phyloP scores from a whole-genome alignment of 2,113 vertebrate species.

The Malurus cyaneus region DNA sequence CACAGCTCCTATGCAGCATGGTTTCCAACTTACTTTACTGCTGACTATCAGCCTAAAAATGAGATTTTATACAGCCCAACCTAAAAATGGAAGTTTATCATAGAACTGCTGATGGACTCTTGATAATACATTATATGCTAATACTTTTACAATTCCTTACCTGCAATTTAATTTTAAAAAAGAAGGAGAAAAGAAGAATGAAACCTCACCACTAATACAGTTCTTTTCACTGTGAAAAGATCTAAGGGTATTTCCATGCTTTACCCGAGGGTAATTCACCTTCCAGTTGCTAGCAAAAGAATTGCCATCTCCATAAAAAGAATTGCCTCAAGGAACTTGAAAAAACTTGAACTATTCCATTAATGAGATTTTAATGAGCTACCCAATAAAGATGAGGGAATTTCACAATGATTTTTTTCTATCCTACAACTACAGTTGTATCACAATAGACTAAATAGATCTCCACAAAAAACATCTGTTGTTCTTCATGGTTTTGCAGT shows the following conservation, averaged over 20 bases:
- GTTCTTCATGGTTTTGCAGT: background rate
- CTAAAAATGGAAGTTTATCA: slow-evolving; percentile 27
- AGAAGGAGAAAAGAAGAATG: slow-evolving; percentile 11
- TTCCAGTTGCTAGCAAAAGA: slow-evolving; percentile 50
- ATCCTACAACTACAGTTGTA: background rate
- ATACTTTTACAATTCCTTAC: background rate
- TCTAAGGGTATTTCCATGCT: background rate
- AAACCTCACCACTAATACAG: background rate
- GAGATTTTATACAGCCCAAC: slow-evolving; percentile 47
- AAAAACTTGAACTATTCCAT: slow-evolving; percentile 56
- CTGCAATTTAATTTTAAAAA: background rate
- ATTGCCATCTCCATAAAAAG: slow-evolving; percentile 46
- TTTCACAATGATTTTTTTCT: background rate
- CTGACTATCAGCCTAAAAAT: slow-evolving; percentile 47
- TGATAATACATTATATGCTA: background rate
- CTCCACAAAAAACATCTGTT: background rate
- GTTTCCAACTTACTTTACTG: slow-evolving; percentile 32
- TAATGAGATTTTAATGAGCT: slow-evolving; percentile 75
- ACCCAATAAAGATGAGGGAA: slow-evolving; percentile 8
- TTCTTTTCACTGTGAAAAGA: background rate
- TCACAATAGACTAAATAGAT: background rate
- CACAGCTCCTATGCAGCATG: background rate
- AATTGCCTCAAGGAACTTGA: slow-evolving; percentile 56
- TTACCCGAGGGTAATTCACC: slow-evolving; percentile 40
- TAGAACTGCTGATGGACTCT: background rate